Percentiles rank a stretch among this genome's conserved stretches.
Conservation (phyloP, 2,888 invertebrate genomes). For the Boloria euphrosyne region DNA sequence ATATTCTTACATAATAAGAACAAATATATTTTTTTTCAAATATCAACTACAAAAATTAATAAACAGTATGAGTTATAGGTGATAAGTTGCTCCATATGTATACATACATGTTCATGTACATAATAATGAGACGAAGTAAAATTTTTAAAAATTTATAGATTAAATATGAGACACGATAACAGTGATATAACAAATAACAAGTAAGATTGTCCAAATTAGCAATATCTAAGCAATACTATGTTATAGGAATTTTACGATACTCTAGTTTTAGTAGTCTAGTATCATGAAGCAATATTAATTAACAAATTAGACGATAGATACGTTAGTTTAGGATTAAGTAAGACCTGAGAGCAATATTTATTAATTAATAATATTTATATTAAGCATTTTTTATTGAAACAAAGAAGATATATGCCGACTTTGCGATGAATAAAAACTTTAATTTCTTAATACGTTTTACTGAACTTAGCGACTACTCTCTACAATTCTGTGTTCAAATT, state of each 20-base stretch:
- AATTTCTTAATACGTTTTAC: neutral
- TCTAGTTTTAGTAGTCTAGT: conserved; percentile 44
- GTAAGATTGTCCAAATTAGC: conserved; percentile 67
- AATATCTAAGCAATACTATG: conserved; percentile 57
- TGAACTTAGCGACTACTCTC: no score
- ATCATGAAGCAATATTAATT: conserved; percentile 55
- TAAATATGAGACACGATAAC: conserved; percentile 47
- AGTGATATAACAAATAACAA: conserved; percentile 52
- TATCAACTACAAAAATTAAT: neutral
- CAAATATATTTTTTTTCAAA: no score
- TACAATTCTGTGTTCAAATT: no score
- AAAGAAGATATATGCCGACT: neutral
- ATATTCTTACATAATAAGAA: no score
- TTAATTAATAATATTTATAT: no score
- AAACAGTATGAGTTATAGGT: neutral
- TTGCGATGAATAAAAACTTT: neutral
- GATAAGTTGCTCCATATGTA: conserved; percentile 3
- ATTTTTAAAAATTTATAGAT: conserved; percentile 33
- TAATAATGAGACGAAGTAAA: conserved; percentile 10
- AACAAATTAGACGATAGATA: conserved; percentile 43
- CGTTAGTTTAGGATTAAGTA: conserved; percentile 3
- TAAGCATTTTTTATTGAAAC: neutral
- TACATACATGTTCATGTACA: no score
- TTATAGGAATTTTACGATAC: conserved; percentile 36
- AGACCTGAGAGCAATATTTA: neutral